Base-by-base conservation (phyloP, 2,888 invertebrate genomes). In the Dasypolia templi region DNA sequence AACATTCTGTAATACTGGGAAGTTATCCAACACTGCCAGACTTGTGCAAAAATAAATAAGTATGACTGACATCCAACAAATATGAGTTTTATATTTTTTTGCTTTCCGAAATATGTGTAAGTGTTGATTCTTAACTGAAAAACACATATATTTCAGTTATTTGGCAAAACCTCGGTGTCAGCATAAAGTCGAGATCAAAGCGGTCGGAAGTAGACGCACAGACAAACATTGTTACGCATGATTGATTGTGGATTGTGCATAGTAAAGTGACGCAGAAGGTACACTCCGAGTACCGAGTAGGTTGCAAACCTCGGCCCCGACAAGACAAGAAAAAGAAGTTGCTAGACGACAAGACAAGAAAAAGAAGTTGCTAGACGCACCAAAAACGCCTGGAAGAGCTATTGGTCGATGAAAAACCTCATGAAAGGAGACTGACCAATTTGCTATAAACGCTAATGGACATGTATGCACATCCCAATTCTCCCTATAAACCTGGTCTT, bases 131-230 rank as follows among this genome's bases (percentile, higher is more conserved):
- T 80, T 42, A 29, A 65, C 64, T 51, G 35, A 69, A 65, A 68
- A 65, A 42, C 9, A 51, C 51, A 11, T 26, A 68, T 71, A 22
- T 70, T 75, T 53, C 44, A 68, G 44, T 63, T 67, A 81, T 74
- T 86, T 85, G 85, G 73, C 86, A 86, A 77, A 70, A 72, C 61
- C n/a, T 77, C 39, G 67, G 62, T 77, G 75, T 76, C 82, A 77
- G 67, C 63, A 19, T 82, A 79, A 84, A 75, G 79, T 79, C 71
- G 80, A 79, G 82, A 82, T 85, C 86, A 85, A 85, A 86, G 85
- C 75, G 66, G 59, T 68, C 46, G 86, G 82, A 77, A 86, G 83
- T 77, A 71, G 70, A 72, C 68, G 39, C 49, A 61, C 35, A 53
- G 64, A 62, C 68, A 72, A 84, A 82, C 74, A 79, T 83, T 85